These are phyloP conservation scores for Hydrozoanthus tunicans DNA, from an alignment of 64 coral and sea anemone genomes.

Conservation along the genomic window DNA sequence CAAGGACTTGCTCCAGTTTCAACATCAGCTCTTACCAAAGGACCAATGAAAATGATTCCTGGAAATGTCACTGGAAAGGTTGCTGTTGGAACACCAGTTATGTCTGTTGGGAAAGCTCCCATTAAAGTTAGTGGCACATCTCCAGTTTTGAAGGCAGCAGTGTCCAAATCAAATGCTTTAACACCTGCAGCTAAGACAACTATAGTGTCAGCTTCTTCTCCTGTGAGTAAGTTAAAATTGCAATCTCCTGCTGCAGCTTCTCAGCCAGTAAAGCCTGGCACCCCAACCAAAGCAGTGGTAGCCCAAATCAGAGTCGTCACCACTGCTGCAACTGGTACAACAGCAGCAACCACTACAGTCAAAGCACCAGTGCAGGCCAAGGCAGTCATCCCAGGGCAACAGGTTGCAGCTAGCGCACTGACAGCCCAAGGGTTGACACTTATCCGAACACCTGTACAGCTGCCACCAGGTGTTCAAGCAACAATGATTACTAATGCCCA, in stretches of 20 bases:
- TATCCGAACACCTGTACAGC: slow-evolving; percentile 78
- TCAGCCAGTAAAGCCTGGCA: neutral
- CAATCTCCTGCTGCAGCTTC: slow-evolving; percentile 2
- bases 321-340: slow-evolving; percentile 48
- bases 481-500: slow-evolving; percentile 96
- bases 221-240: neutral
- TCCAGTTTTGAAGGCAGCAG: slow-evolving; percentile 29
- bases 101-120: neutral
- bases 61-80: neutral
- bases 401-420: slow-evolving; percentile 42
- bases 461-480: slow-evolving; percentile 90
- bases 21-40: slow-evolving; percentile 21
- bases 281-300: slow-evolving; percentile 40
- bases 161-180: neutral
- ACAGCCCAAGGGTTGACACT: slow-evolving; percentile 82
- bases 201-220: neutral
- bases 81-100: neutral
- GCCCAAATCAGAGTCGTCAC: slow-evolving; percentile 53
- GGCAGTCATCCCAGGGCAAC: slow-evolving; percentile 67
- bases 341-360: slow-evolving; percentile 33
- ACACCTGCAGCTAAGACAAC: neutral
- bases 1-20: slow-evolving; percentile 4
- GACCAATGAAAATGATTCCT: slow-evolving; percentile 32
- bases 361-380: slow-evolving; percentile 67
- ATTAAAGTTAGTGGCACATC: slow-evolving; percentile 24